Evolutionary conservation across 2,113 vertebrate species (phyloP).

Genomic region (Paramisgurnus dabryanus): DNA sequence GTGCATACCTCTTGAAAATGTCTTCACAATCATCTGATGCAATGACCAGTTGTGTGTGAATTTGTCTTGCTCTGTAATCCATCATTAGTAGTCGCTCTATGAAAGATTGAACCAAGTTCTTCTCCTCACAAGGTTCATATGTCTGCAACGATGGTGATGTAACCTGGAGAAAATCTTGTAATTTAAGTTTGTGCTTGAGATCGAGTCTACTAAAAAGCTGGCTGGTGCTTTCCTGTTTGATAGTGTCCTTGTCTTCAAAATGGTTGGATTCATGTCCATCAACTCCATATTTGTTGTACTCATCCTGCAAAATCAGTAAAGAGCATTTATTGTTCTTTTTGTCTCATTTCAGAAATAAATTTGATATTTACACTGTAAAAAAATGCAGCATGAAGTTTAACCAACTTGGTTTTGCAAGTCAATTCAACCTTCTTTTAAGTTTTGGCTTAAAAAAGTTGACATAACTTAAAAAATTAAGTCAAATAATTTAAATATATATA

Average conservation of each 20-base stretch:
- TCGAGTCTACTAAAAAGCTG: not conserved
- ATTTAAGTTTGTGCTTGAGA: not conserved
- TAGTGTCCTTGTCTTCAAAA: not conserved
- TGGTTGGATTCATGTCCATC: not conserved
- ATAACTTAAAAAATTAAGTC: no score
- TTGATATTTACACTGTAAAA: no score
- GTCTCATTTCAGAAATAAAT: no score
- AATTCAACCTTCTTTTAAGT: no score
- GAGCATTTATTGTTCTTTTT: not conserved
- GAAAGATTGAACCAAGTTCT: slow-evolving; percentile 66
- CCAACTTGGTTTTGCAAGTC: no score
- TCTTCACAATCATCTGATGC: slow-evolving; percentile 48
- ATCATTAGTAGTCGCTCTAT: slow-evolving; percentile 63
- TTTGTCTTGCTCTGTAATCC: slow-evolving; percentile 66
- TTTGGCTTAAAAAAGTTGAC: no score
- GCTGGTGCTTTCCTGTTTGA: not conserved
- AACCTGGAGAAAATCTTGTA: slow-evolving; percentile 64
- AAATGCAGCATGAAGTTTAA: no score
- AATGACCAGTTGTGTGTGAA: slow-evolving; percentile 37
- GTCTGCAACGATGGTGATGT: slow-evolving; percentile 52
- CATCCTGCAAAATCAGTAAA: not conserved
- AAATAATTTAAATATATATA: no score
- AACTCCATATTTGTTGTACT: not conserved
- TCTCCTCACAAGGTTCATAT: slow-evolving; percentile 55
- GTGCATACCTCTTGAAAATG: not conserved